Percentiles rank a stretch among this genome's conserved stretches.
phyloP scores from a whole-genome alignment of 1,140 invertebrate genomes.

The Andricus grossulariae region DNA sequence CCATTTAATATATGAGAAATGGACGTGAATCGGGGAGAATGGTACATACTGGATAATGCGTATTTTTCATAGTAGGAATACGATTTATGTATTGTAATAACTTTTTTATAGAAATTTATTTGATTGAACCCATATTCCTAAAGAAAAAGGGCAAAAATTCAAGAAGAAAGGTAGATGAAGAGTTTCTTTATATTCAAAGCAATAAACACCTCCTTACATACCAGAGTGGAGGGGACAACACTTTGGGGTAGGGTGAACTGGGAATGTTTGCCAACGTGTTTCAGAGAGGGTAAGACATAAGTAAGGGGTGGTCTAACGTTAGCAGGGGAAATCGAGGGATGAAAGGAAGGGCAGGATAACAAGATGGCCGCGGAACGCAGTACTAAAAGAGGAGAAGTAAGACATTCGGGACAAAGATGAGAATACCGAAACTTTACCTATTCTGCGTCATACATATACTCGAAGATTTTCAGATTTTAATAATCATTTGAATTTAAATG shows the following conservation, averaged over 20 bases:
- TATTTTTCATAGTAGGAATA: no score
- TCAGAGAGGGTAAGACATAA: slow-evolving; percentile 62
- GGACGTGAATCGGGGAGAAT: no score
- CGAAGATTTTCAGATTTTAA: no score
- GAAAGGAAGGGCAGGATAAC: slow-evolving; percentile 66
- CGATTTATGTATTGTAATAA: no score
- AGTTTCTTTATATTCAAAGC: not conserved
- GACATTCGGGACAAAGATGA: slow-evolving; percentile 53
- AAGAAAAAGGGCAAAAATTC: not conserved
- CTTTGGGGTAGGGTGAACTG: slow-evolving; percentile 53
- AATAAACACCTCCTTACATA: slow-evolving; percentile 30
- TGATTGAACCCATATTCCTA: no score
- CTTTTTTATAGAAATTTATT: no score
- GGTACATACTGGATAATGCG: no score
- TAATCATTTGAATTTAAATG: no score
- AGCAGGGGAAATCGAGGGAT: slow-evolving; percentile 58
- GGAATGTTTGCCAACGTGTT: slow-evolving; percentile 56
- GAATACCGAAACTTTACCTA: no score
- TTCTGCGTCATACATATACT: no score
- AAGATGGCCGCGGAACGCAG: slow-evolving; percentile 62
- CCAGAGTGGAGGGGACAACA: slow-evolving; percentile 53
- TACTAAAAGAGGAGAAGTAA: slow-evolving; percentile 64
- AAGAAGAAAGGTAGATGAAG: not conserved
- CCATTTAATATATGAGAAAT: no score
- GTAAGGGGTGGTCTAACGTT: slow-evolving; percentile 61